Percentiles rank a stretch among this genome's conserved stretches.
phyloP scores from a whole-genome alignment of 2,888 invertebrate genomes.

The Lysandra coridon region DNA sequence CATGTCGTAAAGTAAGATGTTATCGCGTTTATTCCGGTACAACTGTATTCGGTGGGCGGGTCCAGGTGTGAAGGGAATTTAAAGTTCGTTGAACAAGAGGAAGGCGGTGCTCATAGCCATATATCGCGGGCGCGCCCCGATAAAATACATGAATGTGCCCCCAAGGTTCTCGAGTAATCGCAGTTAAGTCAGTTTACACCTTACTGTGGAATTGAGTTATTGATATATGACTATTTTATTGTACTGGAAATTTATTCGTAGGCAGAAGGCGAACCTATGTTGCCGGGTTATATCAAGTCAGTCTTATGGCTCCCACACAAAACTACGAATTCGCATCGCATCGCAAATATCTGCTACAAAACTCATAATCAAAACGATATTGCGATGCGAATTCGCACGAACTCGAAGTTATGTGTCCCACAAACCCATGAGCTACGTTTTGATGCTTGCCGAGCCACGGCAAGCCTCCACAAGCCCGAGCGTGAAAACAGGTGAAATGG shows the following conservation, averaged over 20 bases:
- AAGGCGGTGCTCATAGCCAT: conserved; percentile 65
- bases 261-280: not conserved
- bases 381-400: no score
- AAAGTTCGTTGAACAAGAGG: conserved; percentile 75
- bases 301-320: no score
- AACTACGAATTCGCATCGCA: no score
- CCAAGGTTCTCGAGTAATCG: conserved; percentile 51
- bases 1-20: conserved; percentile 66
- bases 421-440: no score
- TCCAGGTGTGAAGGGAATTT: conserved; percentile 71
- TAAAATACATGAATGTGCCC: conserved; percentile 61
- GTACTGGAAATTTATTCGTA: not conserved
- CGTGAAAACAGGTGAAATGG: no score
- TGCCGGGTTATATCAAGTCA: no score
- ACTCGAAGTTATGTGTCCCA: no score
- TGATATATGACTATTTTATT: not conserved
- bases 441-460: no score
- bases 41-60: conserved; percentile 72
- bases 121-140: conserved; percentile 67
- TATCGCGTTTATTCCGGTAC: conserved; percentile 65
- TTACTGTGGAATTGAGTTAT: conserved; percentile 10
- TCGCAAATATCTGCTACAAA: no score
- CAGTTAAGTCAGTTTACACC: conserved; percentile 41
- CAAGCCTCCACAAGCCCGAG: no score
- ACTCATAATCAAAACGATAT: no score